These are phyloP conservation scores for Eurystomus gularis DNA, from an alignment of 2,113 vertebrate species.

Conservation along the genomic window DNA sequence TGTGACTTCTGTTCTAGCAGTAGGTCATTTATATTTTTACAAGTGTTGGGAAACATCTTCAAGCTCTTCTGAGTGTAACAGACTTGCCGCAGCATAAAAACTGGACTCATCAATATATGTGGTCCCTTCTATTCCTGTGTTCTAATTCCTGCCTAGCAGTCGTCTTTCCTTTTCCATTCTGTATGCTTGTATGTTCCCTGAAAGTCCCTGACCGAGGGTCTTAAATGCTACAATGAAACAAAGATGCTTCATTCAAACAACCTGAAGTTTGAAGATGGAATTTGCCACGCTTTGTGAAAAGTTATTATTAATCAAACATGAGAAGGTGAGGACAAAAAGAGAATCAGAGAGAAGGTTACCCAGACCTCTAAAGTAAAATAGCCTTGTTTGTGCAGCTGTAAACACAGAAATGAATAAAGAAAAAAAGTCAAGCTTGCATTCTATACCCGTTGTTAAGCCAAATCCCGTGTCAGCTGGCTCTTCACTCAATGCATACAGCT, in stretches of 20 bases:
- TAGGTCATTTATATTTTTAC: not conserved
- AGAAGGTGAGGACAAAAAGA: not conserved
- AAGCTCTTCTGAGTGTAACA: not conserved
- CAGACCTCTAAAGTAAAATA: not conserved
- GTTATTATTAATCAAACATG: not conserved
- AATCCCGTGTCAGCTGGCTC: conserved; percentile 83
- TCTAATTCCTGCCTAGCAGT: not conserved
- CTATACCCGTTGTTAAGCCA: conserved; percentile 80
- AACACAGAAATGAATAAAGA: not conserved
- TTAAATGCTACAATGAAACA: not conserved
- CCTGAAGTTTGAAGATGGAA: not conserved
- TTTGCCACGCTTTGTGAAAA: not conserved
- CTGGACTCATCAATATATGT: not conserved
- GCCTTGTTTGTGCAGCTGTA: conserved; percentile 14
- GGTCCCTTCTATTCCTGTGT: not conserved
- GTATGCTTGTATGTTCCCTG: not conserved
- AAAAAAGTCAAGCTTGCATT: not conserved
- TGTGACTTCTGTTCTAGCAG: not conserved
- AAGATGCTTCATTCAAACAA: not conserved
- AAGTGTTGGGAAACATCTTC: not conserved
- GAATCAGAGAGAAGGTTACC: not conserved
- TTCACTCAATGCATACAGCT: conserved; percentile 85
- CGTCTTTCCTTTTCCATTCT: not conserved
- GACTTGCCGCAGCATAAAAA: not conserved
- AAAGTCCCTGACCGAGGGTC: not conserved